Percentiles rank a stretch among this genome's conserved stretches.
phyloP scores from a whole-genome alignment of 2,797 vertebrate genomes.

The Saxicola maurus region DNA sequence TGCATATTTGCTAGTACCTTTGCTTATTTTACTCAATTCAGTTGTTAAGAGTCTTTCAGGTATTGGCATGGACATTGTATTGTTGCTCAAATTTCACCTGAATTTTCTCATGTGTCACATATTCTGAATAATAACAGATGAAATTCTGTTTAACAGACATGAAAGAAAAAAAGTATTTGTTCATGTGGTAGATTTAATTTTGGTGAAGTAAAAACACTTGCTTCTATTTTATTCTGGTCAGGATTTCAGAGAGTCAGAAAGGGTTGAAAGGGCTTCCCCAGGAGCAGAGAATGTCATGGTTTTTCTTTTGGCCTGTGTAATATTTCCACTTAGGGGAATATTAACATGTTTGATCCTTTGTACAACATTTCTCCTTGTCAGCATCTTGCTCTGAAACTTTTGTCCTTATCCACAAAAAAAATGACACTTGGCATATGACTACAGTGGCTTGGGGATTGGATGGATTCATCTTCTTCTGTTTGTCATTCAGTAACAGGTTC shows the following conservation, averaged over 20 bases:
- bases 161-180: background rate
- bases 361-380: slow-evolving; percentile 46
- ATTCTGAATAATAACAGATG: background rate
- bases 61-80: background rate
- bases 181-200: background rate
- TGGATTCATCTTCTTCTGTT: slow-evolving; percentile 31
- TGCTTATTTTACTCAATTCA: background rate
- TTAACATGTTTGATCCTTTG: slow-evolving; percentile 36
- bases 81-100: background rate
- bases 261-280: background rate
- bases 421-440: slow-evolving; percentile 23
- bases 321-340: slow-evolving; percentile 25
- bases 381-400: slow-evolving; percentile 46
- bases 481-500: slow-evolving; percentile 25
- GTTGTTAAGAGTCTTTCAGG: background rate
- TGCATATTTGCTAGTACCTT: background rate
- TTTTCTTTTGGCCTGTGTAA: slow-evolving; percentile 23
- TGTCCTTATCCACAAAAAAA: slow-evolving; percentile 9
- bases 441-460: background rate
- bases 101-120: background rate
- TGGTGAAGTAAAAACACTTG: background rate
- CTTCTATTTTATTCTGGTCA: background rate
- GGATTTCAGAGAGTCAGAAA: background rate
- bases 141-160: background rate
- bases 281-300: background rate